Evolutionary conservation across 2,888 invertebrate species (phyloP).

Genomic region (Ophioninae sp.): DNA sequence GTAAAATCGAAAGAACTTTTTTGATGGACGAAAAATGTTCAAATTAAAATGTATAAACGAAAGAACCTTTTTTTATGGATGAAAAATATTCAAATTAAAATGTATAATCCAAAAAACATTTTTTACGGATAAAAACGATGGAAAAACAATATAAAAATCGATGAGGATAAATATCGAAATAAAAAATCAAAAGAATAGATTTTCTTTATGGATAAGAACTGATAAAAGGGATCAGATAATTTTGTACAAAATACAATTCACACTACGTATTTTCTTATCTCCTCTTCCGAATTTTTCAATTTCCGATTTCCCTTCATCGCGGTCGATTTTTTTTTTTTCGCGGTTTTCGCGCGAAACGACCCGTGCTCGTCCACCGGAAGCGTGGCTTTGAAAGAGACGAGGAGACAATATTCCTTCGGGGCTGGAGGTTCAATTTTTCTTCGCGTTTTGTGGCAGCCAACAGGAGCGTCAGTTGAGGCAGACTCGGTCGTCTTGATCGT

Average conservation of each 20-base stretch:
- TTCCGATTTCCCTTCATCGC: neutral
- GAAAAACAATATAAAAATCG: too few relatives aligned
- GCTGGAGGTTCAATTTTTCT: slow-evolving; percentile 15
- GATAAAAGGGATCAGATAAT: neutral
- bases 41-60: too few relatives aligned
- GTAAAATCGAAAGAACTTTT: neutral
- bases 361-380: neutral
- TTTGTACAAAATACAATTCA: too few relatives aligned
- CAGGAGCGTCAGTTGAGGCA: slow-evolving; percentile 46
- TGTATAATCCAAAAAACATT: too few relatives aligned
- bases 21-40: too few relatives aligned
- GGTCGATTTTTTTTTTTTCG: neutral
- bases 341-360: neutral
- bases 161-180: neutral
- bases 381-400: neutral
- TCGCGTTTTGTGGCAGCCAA: slow-evolving; percentile 9
- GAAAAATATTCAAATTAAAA: too few relatives aligned
- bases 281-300: neutral
- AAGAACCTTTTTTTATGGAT: too few relatives aligned
- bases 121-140: too few relatives aligned
- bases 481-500: slow-evolving; percentile 27
- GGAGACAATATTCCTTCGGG: neutral
- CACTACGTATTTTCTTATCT: neutral
- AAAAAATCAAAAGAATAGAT: neutral
- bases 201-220: neutral